A percentile compares a stretch with the other conserved stretches of the same genome.
Conservation (phyloP, 2,888 invertebrate species). For the Sphaerophoria taeniata region DNA sequence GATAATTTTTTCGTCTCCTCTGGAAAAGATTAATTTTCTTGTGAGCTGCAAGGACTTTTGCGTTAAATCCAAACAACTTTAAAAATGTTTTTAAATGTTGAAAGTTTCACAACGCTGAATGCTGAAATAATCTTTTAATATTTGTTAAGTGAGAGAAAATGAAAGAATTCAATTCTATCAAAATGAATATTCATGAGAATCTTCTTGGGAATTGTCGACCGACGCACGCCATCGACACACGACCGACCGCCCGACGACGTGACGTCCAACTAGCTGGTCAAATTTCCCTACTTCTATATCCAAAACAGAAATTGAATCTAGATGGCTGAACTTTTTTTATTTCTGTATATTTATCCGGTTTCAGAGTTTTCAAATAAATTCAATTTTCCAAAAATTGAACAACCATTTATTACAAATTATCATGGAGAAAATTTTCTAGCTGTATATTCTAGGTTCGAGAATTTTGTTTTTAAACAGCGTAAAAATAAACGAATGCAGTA, state of each 20-base stretch:
- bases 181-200: slow-evolving; percentile 58
- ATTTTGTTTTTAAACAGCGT: slow-evolving; percentile 22
- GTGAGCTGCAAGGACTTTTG: no score
- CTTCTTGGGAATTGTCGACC: slow-evolving; percentile 18
- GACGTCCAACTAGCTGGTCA: neutral
- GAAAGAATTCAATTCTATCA: neutral
- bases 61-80: no score
- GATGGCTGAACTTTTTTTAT: slow-evolving; percentile 33
- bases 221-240: no score
- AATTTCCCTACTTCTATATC: neutral
- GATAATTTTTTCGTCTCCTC: no score
- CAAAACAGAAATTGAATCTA: neutral
- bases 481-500: neutral
- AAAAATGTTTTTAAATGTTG: no score
- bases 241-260: neutral
- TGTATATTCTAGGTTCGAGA: slow-evolving; percentile 33
- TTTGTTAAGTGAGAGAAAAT: no score
- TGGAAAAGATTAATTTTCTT: no score
- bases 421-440: slow-evolving; percentile 56
- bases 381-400: slow-evolving; percentile 61
- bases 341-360: slow-evolving; percentile 26
- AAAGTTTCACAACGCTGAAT: neutral
- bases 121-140: no score
- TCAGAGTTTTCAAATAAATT: slow-evolving; percentile 53
- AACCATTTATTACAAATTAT: slow-evolving; percentile 58